Conservation (phyloP, 2,888 invertebrate species). For the Polymixis flavicincta region DNA sequence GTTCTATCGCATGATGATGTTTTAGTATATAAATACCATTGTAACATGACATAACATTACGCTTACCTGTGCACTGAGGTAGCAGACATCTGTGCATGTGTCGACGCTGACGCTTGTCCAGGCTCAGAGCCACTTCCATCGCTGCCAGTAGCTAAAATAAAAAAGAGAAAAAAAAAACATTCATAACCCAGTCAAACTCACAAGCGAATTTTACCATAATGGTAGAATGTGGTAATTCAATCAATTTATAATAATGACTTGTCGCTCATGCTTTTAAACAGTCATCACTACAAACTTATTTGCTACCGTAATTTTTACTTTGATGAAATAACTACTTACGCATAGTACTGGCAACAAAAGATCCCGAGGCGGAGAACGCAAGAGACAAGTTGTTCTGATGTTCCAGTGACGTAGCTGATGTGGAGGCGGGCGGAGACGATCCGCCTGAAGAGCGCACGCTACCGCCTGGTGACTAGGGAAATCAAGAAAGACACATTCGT, state of each 20-base stretch:
- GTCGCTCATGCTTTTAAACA: neutral
- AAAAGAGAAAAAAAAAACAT: neutral
- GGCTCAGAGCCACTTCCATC: slow-evolving; percentile 77
- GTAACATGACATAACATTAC: neutral
- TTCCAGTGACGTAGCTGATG: slow-evolving; percentile 88
- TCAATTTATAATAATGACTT: neutral
- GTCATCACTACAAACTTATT: neutral
- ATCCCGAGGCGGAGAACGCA: slow-evolving; percentile 87
- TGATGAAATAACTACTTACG: slow-evolving; percentile 71
- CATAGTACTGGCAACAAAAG: slow-evolving; percentile 82
- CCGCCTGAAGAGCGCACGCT: slow-evolving; percentile 85
- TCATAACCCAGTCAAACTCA: neutral
- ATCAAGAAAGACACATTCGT: no score
- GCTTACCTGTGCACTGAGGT: slow-evolving; percentile 80
- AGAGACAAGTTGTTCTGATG: slow-evolving; percentile 85
- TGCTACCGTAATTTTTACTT: neutral
- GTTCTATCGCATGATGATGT: no score
- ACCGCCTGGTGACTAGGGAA: slow-evolving; percentile 84
- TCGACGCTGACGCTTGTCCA: slow-evolving; percentile 77
- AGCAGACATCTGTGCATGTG: slow-evolving; percentile 79
- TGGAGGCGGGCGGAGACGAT: slow-evolving; percentile 85
- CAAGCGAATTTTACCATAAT: neutral
- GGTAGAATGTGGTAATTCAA: neutral
- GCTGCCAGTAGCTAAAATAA: slow-evolving; percentile 63
- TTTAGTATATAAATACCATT: no score